Base-by-base conservation (phyloP, 2,113 vertebrate genomes). In the Oostethus manadensis region DNA sequence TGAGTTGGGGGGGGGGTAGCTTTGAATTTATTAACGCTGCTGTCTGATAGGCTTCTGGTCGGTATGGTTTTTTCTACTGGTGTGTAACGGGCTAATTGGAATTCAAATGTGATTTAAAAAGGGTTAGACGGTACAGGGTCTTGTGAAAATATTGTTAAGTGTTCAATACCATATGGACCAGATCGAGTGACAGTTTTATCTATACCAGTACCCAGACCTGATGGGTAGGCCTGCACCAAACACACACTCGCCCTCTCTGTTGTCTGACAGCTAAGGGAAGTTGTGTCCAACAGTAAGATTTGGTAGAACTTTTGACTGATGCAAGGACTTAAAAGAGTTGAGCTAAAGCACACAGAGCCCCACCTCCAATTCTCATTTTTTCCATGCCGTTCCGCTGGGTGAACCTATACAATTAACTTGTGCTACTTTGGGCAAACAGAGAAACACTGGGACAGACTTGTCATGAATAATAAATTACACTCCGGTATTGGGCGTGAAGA, bases 241-340 rank as follows among this genome's bases (percentile, higher is more conserved):
- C 22, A 26, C 22, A 16, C 49, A 51, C 14, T 17, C 14, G 17
- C 6, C 71, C 71, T 73, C 58, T 64, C 72, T 70, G 71, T 68
- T 62, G 78, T 70, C 65, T 65, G 51, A 64, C 78, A 84, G 79
- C 77, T 86, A 68, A 71, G 71, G 65, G 68, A 73, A 78, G 73
- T 66, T 63, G 62, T 58, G 80, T 73, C 65, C 51, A 74, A 72
- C 60, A 58, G 70, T 53, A 73, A 70, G 71, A 79, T 87, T 81
- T 70, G 66, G 55, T 45, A 45, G 18, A 49, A 66, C 66, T 80
- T 79, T 73, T 57, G 68, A 76, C 68, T 81, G 79, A 84, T 62
- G 79, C 74, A 75, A 78, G 58, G 73, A 63, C 74, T 83, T 79
- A 64, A 76, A 81, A 76, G 78, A 76, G 76, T 76, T 68, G 75